Percentiles rank a stretch among this genome's conserved stretches.
These are phyloP conservation scores for Euclidia mi DNA, from an alignment of 2,888 invertebrate species.

Conservation along the genomic window DNA sequence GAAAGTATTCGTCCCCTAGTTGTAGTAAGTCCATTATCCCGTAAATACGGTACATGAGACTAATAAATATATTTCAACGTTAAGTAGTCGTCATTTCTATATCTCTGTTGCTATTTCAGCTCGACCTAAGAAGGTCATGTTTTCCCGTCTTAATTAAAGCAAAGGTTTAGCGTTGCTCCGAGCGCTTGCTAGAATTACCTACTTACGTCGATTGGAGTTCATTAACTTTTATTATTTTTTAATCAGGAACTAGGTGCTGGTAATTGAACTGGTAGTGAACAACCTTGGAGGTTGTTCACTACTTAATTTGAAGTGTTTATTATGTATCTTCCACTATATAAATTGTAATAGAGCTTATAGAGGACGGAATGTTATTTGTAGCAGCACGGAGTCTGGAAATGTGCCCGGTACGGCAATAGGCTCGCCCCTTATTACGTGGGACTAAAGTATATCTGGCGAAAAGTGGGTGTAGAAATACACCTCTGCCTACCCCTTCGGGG, in stretches of 20 bases:
- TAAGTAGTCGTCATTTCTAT: conserved; percentile 31
- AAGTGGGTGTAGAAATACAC: too few relatives aligned
- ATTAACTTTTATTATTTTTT: conserved; percentile 69
- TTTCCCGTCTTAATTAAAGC: conserved; percentile 72
- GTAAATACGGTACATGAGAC: conserved; percentile 13
- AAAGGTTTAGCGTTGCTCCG: conserved; percentile 61
- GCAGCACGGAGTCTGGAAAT: too few relatives aligned
- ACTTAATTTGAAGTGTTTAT: conserved; percentile 14
- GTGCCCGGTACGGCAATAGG: too few relatives aligned
- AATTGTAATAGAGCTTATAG: conserved; percentile 6
- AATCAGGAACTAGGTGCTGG: conserved; percentile 55
- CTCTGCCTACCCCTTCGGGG: too few relatives aligned
- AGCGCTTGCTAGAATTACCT: conserved; percentile 65
- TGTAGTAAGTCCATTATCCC: conserved; percentile 17
- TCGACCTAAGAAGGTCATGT: conserved; percentile 60
- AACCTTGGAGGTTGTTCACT: conserved; percentile 32
- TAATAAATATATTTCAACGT: conserved; percentile 29
- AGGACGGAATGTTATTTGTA: too few relatives aligned
- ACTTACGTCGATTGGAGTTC: conserved; percentile 65
- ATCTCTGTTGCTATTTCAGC: conserved; percentile 45
- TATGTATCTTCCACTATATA: conserved; percentile 17
- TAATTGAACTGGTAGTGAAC: too few relatives aligned
- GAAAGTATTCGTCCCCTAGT: conserved; percentile 15
- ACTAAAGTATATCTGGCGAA: too few relatives aligned
- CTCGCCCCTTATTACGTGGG: too few relatives aligned